Evolutionary conservation across 2,113 vertebrate species (phyloP), one percentile per base, ranked within the genome.

Genomic region (Pachypanchax playfairii): DNA sequence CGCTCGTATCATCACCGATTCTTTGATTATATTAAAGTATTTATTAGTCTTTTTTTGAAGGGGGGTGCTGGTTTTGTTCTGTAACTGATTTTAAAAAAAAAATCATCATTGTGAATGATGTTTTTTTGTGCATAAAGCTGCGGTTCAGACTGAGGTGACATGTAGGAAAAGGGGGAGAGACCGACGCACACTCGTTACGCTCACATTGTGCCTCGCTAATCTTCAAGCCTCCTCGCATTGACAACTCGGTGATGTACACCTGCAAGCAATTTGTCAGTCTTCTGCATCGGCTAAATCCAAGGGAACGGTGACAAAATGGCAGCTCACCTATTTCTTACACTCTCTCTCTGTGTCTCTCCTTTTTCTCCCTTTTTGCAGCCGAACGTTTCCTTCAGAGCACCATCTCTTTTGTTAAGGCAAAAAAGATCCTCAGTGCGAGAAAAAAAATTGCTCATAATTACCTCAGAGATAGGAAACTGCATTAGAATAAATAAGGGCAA

Each of bases 401-500:
- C 92, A 95, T 96, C 95, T 97, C 96, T 93, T 98, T 99, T 98
- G 96, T 99, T 96, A 96, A 95, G 92, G 94, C 93, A 94, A 93
- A 98, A 97, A 97, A 97, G 96, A 98, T 97, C 97, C 95, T 94
- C 92, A 92, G 92, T 94, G 94, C 93, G 94, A 95, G 79, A 90
- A 81, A 89, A 98, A 89, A 98, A 97, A 96, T 95, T 95, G 95
- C 95, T 97, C 97, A 99, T 99, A 99, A 99, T 99, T 98, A 98
- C 96, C 95, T 94, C 93, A 94, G 95, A 97, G 96, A 97, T 98
- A 94, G 96, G 95, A 97, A 98, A 97, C 96, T 97, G 95, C 96
- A 98, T 99, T 98, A 98, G 96, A 99, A 99, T 99, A 98, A 98
- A 98, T 98, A 99, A 98, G 97, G 95, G 94, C 94, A 94, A 98